Conservation (phyloP, 2,888 invertebrate species). For the Amphimallon solstitiale region DNA sequence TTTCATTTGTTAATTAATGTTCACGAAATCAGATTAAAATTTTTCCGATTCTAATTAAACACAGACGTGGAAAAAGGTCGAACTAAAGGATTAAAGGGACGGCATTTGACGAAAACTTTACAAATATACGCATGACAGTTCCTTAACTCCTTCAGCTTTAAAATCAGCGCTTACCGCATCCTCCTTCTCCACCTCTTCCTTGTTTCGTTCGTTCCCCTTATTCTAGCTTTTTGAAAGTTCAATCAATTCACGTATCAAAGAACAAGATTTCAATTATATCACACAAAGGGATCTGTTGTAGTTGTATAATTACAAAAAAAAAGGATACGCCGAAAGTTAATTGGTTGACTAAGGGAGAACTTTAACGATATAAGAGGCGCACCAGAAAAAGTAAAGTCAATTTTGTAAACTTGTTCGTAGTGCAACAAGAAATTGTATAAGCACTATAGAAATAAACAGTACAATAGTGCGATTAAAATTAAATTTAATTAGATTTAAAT, state of each 20-base stretch:
- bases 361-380: background rate
- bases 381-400: too few relatives aligned
- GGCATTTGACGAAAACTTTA: background rate
- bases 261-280: constrained; percentile 46
- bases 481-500: too few relatives aligned
- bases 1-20: background rate
- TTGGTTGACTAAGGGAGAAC: constrained; percentile 29
- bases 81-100: background rate
- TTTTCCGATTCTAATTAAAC: constrained; percentile 5
- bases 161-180: background rate
- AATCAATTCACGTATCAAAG: constrained; percentile 46
- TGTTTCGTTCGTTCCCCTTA: constrained; percentile 8
- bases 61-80: background rate
- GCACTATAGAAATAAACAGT: too few relatives aligned
- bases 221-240: constrained; percentile 35
- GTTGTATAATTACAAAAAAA: constrained; percentile 44
- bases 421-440: too few relatives aligned
- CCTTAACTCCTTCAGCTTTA: constrained; percentile 11
- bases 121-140: constrained; percentile 16
- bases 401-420: too few relatives aligned
- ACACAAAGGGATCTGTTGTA: constrained; percentile 42
- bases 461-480: too few relatives aligned
- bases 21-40: background rate
- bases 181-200: constrained; percentile 19
- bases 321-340: constrained; percentile 36